A percentile compares a stretch with the other conserved stretches of the same genome.
Evolutionary conservation across 2,888 invertebrate genomes (phyloP).

Genomic region (Agriopis marginaria): DNA sequence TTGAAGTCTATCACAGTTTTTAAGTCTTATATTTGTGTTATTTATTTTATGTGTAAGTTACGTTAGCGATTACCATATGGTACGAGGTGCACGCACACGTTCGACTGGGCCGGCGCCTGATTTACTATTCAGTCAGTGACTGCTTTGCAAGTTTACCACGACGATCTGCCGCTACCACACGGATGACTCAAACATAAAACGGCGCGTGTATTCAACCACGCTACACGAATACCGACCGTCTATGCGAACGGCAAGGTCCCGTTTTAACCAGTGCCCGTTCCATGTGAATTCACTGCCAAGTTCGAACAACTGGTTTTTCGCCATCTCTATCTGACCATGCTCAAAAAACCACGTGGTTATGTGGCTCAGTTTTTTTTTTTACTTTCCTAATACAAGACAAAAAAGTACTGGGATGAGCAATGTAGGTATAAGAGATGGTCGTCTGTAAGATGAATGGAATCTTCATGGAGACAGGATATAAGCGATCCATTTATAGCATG

Average conservation of each 20-base stretch:
- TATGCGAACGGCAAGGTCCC: constrained; percentile 43
- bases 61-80: constrained; percentile 63
- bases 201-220: constrained; percentile 52
- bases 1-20: neutral
- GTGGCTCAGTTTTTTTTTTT: constrained; percentile 61
- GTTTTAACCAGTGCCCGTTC: constrained; percentile 33
- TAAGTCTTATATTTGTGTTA: constrained; percentile 7
- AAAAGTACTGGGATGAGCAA: constrained; percentile 41
- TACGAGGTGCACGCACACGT: constrained; percentile 61
- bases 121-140: constrained; percentile 74
- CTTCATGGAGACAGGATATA: constrained; percentile 68
- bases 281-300: constrained; percentile 77
- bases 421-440: constrained; percentile 46
- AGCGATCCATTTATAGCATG: constrained; percentile 69
- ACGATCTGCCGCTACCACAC: constrained; percentile 65
- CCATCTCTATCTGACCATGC: constrained; percentile 63
- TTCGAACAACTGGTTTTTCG: constrained; percentile 77
- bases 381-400: constrained; percentile 41
- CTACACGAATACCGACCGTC: constrained; percentile 48
- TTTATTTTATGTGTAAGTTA: constrained; percentile 37
- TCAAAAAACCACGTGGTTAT: constrained; percentile 67
- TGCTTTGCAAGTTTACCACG: constrained; percentile 72
- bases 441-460: constrained; percentile 55
- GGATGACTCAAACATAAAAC: constrained; percentile 61
- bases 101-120: constrained; percentile 63